These are phyloP conservation scores for Palythoa grandis DNA, from an alignment of 92 coral and sea anemone species.

Conservation along the genomic window DNA sequence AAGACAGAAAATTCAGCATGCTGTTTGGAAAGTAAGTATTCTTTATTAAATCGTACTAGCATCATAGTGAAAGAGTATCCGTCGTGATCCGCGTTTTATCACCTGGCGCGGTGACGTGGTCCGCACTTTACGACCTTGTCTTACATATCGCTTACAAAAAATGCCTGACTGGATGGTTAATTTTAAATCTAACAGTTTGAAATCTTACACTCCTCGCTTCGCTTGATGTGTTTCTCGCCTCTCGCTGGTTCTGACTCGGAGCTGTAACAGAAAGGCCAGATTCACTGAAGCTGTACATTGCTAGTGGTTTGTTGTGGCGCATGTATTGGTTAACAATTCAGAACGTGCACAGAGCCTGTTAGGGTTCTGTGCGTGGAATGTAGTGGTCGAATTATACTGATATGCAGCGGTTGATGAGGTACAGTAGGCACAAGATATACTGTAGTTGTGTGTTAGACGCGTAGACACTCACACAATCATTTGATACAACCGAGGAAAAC, in stretches of 20 bases:
- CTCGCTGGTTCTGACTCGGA: not conserved
- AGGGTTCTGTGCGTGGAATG: slow-evolving; percentile 9
- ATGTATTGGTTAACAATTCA: not conserved
- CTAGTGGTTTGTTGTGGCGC: not conserved
- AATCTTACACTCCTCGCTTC: slow-evolving; percentile 32
- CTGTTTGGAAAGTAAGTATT: slow-evolving; percentile 33
- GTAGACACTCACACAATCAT: not conserved
- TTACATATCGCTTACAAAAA: slow-evolving; percentile 29
- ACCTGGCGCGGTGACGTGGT: slow-evolving; percentile 20
- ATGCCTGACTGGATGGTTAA: slow-evolving; percentile 38
- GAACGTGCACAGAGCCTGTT: not conserved
- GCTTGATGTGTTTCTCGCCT: slow-evolving; percentile 24
- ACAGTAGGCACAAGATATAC: not conserved
- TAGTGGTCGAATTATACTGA: not conserved
- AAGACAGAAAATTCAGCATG: slow-evolving; percentile 11
- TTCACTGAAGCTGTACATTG: not conserved
- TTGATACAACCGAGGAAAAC: not conserved
- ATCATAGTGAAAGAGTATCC: not conserved
- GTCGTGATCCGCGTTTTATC: not conserved
- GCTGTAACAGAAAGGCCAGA: slow-evolving; percentile 2
- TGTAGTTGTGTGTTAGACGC: not conserved
- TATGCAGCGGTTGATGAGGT: slow-evolving; percentile 15
- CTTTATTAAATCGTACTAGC: not conserved
- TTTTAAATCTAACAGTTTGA: slow-evolving; percentile 39
- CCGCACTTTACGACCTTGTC: slow-evolving; percentile 13